Evolutionary conservation across 2,888 invertebrate species (phyloP).

Genomic region (Limenitis camilla): DNA sequence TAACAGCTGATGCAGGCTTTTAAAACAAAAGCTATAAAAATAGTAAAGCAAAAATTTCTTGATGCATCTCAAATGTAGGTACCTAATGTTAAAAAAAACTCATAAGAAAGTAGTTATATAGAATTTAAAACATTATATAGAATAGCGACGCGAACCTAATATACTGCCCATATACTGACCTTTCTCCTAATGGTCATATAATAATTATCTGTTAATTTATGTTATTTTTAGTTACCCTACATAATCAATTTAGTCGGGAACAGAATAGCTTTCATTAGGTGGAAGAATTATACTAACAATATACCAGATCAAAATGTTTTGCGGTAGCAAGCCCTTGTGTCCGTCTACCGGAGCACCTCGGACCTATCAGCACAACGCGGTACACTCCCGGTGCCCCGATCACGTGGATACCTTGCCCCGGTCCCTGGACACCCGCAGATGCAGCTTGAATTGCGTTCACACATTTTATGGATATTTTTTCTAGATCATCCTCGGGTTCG

Average conservation of each 20-base stretch:
- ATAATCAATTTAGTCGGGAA: no score
- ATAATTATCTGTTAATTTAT: no score
- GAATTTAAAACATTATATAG: no score
- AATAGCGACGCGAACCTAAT: no score
- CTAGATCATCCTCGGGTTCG: constrained; percentile 35
- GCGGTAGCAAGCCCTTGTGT: constrained; percentile 69
- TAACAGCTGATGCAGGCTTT: no score
- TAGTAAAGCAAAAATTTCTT: no score
- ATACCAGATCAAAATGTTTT: constrained; percentile 70
- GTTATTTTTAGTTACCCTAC: neutral
- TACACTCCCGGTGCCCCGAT: constrained; percentile 70
- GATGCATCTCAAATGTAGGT: no score
- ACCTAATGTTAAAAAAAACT: no score
- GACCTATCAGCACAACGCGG: constrained; percentile 75
- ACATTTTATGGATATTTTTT: constrained; percentile 42
- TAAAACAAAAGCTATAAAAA: no score
- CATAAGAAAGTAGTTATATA: no score
- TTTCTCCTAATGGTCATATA: no score
- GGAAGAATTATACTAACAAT: constrained; percentile 31
- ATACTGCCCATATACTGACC: no score
- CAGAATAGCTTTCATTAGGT: neutral
- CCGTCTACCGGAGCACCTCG: constrained; percentile 73
- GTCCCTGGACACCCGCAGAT: constrained; percentile 46
- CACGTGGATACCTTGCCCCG: constrained; percentile 43
- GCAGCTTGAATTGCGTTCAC: constrained; percentile 53